Conservation (phyloP, 2,113 vertebrate genomes). For the Scytalopus superciliaris region DNA sequence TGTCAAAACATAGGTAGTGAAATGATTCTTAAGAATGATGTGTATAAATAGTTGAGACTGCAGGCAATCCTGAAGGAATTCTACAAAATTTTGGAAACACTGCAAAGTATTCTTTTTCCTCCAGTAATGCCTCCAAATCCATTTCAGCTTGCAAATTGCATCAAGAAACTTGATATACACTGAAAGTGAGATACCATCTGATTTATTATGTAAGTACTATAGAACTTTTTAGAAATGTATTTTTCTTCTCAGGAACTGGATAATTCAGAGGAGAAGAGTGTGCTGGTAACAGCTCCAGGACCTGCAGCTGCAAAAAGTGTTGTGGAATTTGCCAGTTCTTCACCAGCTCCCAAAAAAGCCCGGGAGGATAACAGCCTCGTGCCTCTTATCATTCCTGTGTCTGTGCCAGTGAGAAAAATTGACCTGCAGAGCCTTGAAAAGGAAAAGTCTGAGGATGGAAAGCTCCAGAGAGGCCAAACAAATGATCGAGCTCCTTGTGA, state of each 20-base stretch:
- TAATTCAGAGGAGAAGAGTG: conserved; percentile 70
- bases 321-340: conserved; percentile 68
- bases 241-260: conserved; percentile 62
- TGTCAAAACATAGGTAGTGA: not conserved
- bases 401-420: conserved; percentile 88
- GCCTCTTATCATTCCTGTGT: conserved; percentile 95
- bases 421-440: conserved; percentile 74
- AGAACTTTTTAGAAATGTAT: not conserved
- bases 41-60: not conserved
- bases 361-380: conserved; percentile 84
- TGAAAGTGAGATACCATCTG: not conserved
- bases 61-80: not conserved
- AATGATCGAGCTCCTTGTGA: conserved; percentile 76
- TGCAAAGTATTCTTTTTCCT: not conserved
- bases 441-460: conserved; percentile 76
- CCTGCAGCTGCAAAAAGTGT: conserved; percentile 63
- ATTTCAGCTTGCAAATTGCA: not conserved
- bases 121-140: not conserved
- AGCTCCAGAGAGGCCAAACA: conserved; percentile 61
- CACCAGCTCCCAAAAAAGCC: conserved; percentile 74
- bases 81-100: not conserved
- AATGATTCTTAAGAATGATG: not conserved
- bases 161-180: not conserved
- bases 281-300: conserved; percentile 53
- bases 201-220: not conserved